A percentile compares a stretch with the other conserved stretches of the same genome.
Evolutionary conservation across 2,888 invertebrate genomes (phyloP).

Genomic region (Hyalella azteca): DNA sequence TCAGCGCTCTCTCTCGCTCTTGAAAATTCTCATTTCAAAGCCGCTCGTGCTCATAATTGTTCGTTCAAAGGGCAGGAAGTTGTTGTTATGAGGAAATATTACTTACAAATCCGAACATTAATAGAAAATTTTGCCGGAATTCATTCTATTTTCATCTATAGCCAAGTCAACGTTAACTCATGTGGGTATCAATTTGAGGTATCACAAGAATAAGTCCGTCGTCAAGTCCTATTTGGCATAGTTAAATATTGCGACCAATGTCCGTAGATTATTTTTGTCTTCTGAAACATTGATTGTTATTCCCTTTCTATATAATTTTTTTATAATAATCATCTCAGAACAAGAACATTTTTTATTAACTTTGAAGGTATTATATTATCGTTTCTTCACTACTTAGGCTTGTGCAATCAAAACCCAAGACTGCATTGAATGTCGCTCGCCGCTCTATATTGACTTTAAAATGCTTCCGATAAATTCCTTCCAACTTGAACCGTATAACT

Average conservation of each 20-base stretch:
- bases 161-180: no score
- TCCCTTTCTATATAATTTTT: background rate
- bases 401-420: background rate
- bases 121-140: no score
- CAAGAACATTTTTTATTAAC: background rate
- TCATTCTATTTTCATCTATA: no score
- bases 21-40: no score
- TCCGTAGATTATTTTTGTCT: background rate
- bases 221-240: no score
- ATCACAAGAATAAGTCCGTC: no score
- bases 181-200: no score
- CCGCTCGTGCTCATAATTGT: no score
- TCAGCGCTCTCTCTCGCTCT: no score
- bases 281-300: background rate
- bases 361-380: background rate
- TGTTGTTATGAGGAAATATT: no score
- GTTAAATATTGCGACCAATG: background rate
- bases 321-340: background rate
- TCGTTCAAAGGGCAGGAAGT: no score
- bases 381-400: background rate
- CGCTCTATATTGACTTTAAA: background rate
- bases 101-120: no score
- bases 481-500: background rate
- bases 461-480: background rate
- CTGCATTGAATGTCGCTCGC: background rate